A percentile compares a stretch with the other conserved stretches of the same genome.
These are phyloP conservation scores for Parasteatoda tepidariorum DNA, from an alignment of 1,140 invertebrate genomes.

Conservation along the genomic window DNA sequence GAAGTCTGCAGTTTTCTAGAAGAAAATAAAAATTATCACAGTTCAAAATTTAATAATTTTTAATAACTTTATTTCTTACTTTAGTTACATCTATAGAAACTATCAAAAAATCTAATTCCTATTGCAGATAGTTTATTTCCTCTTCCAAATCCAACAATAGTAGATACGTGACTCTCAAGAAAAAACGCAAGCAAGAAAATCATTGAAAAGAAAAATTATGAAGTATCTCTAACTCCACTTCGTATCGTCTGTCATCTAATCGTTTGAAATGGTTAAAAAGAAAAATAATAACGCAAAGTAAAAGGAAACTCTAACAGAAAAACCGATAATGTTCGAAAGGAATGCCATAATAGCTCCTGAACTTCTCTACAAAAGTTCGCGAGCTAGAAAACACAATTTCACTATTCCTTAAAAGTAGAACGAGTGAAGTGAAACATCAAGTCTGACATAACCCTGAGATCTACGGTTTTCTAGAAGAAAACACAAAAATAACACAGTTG, in stretches of 20 bases:
- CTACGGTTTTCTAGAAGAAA: neutral
- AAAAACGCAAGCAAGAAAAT: neutral
- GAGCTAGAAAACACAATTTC: conserved; percentile 1
- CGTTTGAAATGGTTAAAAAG: conserved; percentile 11
- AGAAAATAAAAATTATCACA: too few relatives aligned
- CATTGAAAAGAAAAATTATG: conserved; percentile 4
- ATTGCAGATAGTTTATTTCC: too few relatives aligned
- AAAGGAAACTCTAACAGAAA: conserved; percentile 23
- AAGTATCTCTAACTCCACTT: neutral
- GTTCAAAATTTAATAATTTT: too few relatives aligned
- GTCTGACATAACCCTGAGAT: conserved; percentile 18
- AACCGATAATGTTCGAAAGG: conserved; percentile 37
- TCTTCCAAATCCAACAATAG: too few relatives aligned
- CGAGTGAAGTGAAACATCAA: conserved; percentile 32
- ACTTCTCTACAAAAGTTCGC: too few relatives aligned
- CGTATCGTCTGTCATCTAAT: conserved; percentile 38
- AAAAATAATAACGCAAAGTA: conserved; percentile 10
- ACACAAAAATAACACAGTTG: too few relatives aligned
- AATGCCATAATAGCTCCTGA: neutral
- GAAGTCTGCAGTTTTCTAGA: too few relatives aligned
- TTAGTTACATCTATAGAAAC: too few relatives aligned
- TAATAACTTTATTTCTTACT: too few relatives aligned
- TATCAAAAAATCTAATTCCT: too few relatives aligned
- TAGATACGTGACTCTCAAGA: too few relatives aligned
- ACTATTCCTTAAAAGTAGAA: conserved; percentile 2